Conservation (phyloP, 2,888 invertebrate species). For the Leistus spinibarbis region DNA sequence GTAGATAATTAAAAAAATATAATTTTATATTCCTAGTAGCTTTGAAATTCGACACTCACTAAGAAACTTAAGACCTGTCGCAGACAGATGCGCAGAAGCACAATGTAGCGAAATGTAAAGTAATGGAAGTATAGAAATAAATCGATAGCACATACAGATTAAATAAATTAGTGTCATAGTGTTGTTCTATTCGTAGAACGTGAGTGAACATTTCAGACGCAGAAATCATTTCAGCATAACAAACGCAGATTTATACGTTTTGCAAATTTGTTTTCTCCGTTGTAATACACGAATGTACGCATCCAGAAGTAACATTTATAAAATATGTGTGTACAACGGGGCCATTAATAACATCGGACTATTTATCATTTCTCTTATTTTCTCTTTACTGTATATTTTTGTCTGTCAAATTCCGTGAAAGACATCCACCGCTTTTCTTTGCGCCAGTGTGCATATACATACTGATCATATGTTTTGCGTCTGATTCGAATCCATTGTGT, state of each 20-base stretch:
- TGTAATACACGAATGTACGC: conserved; percentile 24
- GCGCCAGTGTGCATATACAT: not conserved
- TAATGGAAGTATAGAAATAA: not conserved
- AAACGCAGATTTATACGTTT: conserved; percentile 35
- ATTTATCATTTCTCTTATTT: conserved; percentile 27
- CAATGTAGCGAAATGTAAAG: not conserved
- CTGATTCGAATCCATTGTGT: too few relatives aligned
- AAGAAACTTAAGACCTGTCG: too few relatives aligned
- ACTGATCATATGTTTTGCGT: not conserved
- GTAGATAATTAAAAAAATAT: too few relatives aligned
- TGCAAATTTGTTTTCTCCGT: conserved; percentile 36
- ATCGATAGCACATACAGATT: not conserved
- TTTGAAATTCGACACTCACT: too few relatives aligned
- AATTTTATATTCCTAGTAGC: too few relatives aligned
- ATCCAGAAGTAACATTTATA: conserved; percentile 35
- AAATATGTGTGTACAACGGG: conserved; percentile 31
- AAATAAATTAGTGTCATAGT: not conserved
- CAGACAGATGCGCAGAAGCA: too few relatives aligned
- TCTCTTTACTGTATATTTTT: not conserved
- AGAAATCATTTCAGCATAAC: conserved; percentile 33
- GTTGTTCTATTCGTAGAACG: not conserved
- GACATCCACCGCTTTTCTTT: not conserved
- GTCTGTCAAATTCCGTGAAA: not conserved
- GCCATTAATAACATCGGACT: conserved; percentile 32
- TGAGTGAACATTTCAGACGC: conserved; percentile 16